These are phyloP conservation scores for Pentalonia nigronervosa DNA, from an alignment of 1,140 invertebrate species.

Conservation along the genomic window DNA sequence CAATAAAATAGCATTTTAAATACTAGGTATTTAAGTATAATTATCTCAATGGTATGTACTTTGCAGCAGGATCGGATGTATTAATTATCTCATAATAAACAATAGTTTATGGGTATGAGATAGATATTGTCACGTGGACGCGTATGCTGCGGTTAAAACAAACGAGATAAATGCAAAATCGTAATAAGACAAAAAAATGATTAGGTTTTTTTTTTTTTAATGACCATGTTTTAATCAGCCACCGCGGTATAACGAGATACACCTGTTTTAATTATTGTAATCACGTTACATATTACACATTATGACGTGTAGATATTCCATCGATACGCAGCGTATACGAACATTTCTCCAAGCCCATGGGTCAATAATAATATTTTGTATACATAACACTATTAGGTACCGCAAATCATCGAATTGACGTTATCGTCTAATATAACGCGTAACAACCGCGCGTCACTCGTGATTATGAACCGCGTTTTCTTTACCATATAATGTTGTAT, in stretches of 20 bases:
- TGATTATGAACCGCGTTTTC: not conserved
- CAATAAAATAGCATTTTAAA: not conserved
- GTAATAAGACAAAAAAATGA: not conserved
- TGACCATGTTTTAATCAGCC: not conserved
- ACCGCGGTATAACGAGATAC: not conserved
- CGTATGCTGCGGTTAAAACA: too few relatives aligned
- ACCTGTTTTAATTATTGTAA: not conserved
- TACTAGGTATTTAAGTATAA: not conserved
- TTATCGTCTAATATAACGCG: not conserved
- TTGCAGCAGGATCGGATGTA: not conserved
- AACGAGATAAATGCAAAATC: not conserved
- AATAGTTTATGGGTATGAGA: not conserved
- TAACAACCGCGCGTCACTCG: not conserved
- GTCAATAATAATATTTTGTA: not conserved
- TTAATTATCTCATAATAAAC: not conserved
- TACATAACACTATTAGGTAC: too few relatives aligned
- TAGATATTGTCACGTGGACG: not conserved
- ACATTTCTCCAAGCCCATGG: not conserved
- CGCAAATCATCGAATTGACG: not conserved
- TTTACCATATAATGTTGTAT: not conserved
- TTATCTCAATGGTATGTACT: not conserved
- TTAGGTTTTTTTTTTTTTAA: not conserved
- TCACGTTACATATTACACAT: not conserved
- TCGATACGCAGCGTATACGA: not conserved
- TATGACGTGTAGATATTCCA: not conserved